Percentiles rank a stretch among this genome's conserved stretches.
phyloP scores from a whole-genome alignment of 2,797 vertebrate genomes.

The Staurois parvus region DNA sequence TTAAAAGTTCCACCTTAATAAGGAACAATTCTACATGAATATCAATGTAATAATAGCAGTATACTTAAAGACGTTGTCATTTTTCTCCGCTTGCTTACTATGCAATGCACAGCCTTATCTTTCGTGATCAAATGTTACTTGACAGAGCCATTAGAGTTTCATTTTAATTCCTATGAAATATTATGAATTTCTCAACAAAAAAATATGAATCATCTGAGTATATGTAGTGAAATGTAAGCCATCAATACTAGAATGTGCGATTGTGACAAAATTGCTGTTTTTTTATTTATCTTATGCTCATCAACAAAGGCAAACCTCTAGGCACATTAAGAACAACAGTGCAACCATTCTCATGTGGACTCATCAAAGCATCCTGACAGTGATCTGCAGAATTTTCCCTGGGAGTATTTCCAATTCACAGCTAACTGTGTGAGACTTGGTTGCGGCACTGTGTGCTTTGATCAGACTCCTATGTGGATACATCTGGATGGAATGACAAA shows the following conservation, averaged over 20 bases:
- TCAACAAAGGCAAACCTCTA: not conserved
- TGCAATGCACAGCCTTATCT: too few relatives aligned
- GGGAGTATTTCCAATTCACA: slow-evolving; percentile 53
- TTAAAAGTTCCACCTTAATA: too few relatives aligned
- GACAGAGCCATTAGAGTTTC: too few relatives aligned
- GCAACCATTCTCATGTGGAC: slow-evolving; percentile 24
- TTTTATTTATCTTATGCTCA: slow-evolving; percentile 48
- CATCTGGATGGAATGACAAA: slow-evolving; percentile 66
- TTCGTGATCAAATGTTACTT: too few relatives aligned
- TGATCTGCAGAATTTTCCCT: slow-evolving; percentile 58
- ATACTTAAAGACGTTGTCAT: too few relatives aligned
- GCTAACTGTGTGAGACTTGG: slow-evolving; percentile 61
- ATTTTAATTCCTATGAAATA: too few relatives aligned
- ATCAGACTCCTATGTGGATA: slow-evolving; percentile 61
- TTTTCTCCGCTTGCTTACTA: too few relatives aligned
- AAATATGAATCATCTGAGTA: not conserved
- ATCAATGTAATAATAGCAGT: too few relatives aligned
- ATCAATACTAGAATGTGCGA: not conserved
- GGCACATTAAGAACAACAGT: slow-evolving; percentile 6
- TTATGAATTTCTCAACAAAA: not conserved
- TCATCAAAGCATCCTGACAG: slow-evolving; percentile 55
- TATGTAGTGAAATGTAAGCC: not conserved
- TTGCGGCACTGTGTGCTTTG: slow-evolving; percentile 67
- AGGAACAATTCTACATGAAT: too few relatives aligned
- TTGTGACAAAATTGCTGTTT: not conserved